Evolutionary conservation across 2,797 vertebrate species (phyloP), one percentile per base, ranked within the genome.

Genomic region (Karalla daura): DNA sequence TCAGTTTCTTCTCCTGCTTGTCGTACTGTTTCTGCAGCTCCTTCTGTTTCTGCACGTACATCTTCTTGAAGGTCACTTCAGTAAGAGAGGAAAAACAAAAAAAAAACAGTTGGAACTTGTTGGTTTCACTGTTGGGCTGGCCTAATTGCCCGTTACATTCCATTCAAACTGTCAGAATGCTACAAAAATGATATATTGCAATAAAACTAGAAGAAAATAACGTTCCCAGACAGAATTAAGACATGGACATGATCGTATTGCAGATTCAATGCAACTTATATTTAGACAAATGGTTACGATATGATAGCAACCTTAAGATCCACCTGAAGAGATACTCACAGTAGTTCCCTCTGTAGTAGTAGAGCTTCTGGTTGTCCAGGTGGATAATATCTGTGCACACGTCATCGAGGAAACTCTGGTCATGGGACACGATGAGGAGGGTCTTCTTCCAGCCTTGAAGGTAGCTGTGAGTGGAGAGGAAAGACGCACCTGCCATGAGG

Each of bases 41-140:
- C 28, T 97, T 98, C 88, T 98, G 97, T 79, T 98, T 98, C 76
- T 98, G 97, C 59, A 95, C 91, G 23, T 97, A 97, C 97, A 98
- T 98, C 90, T 98, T 98, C 92, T 98, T 98, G 75, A 98, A 98
- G 0, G 95, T 94, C 91, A 98, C 96, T 97, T 56, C 0, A 59
- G 32, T 24, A 27, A 63, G 30, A 8, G 9, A 15, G 32, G 36
- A 13, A 11, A 39, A 24, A n/a, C 0, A 10, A 9, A 5, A 4
- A 14, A 23, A n/a, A n/a, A n/a, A n/a, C n/a, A n/a, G n/a, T n/a
- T n/a, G n/a, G n/a, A 14, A 27, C 7, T 21, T 3, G 27, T 17
- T 37, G 5, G 8, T 17, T 5, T 54, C 13, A 23, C 13, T 0
- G 2, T 15, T 36, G 1, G 10, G 33, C 15, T 17, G n/a, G 9